These are phyloP conservation scores for Myopa tessellatipennis DNA, from an alignment of 2,888 invertebrate species.

Conservation along the genomic window DNA sequence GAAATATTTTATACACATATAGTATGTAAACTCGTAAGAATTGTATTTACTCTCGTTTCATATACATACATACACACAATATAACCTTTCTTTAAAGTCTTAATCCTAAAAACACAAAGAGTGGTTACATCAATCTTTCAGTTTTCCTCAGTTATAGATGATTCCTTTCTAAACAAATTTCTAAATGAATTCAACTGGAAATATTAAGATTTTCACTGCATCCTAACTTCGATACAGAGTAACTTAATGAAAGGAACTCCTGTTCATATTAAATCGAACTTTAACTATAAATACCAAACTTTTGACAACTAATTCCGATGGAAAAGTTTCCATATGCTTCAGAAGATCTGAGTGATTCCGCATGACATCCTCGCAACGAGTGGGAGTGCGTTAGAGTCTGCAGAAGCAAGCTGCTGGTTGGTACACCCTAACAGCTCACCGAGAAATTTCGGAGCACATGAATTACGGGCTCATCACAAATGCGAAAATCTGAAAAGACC, in stretches of 20 bases:
- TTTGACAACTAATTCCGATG: neutral
- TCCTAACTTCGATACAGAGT: no score
- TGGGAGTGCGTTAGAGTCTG: neutral
- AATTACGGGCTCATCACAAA: constrained; percentile 50
- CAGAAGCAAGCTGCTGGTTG: neutral
- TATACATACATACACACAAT: no score
- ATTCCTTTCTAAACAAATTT: no score
- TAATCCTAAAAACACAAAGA: no score
- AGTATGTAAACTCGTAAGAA: no score
- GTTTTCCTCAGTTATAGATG: no score
- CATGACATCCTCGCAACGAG: constrained; percentile 4
- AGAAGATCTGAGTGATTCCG: neutral
- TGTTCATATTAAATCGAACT: neutral
- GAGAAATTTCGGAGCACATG: constrained; percentile 3
- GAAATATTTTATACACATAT: no score
- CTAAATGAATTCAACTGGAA: no score
- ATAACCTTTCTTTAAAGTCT: no score
- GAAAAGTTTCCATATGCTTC: constrained; percentile 25
- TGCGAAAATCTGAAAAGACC: constrained; percentile 45
- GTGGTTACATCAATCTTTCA: no score
- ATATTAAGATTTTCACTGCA: no score
- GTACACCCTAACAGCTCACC: neutral
- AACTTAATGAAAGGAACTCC: neutral
- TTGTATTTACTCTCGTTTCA: no score
- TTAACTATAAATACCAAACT: constrained; percentile 19